A percentile compares a stretch with the other conserved stretches of the same genome.
These are phyloP conservation scores for Huso huso DNA, from an alignment of 2,797 vertebrate species.

Conservation along the genomic window DNA sequence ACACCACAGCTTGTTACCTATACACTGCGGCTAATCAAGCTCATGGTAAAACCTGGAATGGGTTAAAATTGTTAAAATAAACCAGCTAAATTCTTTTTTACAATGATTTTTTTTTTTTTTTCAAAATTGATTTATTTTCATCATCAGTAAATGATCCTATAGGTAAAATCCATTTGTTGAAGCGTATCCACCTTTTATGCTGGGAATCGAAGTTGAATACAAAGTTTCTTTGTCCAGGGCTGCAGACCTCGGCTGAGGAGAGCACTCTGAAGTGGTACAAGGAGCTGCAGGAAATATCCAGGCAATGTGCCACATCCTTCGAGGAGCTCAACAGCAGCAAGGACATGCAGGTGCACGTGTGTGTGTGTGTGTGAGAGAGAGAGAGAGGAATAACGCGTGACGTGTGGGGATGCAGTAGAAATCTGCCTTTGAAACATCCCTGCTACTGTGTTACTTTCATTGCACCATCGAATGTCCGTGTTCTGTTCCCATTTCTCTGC, in stretches of 20 bases:
- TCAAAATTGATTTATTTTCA: too few species aligned
- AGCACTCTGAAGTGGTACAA: conserved; percentile 72
- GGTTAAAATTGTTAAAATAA: neutral
- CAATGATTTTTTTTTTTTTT: too few species aligned
- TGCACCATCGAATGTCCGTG: too few species aligned
- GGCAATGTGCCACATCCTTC: conserved; percentile 58
- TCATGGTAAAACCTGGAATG: neutral
- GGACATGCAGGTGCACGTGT: conserved; percentile 62
- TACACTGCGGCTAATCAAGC: too few species aligned
- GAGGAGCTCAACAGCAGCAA: conserved; percentile 62
- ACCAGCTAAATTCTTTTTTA: too few species aligned
- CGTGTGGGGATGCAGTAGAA: neutral
- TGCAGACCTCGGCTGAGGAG: conserved; percentile 67
- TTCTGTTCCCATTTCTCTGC: too few species aligned
- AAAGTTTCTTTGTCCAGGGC: conserved; percentile 47
- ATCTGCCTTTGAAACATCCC: neutral
- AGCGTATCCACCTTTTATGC: neutral
- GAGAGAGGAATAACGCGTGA: too few species aligned
- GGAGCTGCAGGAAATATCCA: conserved; percentile 63
- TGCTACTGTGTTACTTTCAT: too few species aligned
- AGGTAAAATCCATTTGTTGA: neutral
- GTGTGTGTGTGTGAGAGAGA: too few species aligned
- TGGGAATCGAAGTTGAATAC: neutral
- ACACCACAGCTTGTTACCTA: too few species aligned
- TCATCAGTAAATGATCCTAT: too few species aligned